Evolutionary conservation across 2,797 vertebrate species (phyloP).

Genomic region (Necrosyrtes monachus): DNA sequence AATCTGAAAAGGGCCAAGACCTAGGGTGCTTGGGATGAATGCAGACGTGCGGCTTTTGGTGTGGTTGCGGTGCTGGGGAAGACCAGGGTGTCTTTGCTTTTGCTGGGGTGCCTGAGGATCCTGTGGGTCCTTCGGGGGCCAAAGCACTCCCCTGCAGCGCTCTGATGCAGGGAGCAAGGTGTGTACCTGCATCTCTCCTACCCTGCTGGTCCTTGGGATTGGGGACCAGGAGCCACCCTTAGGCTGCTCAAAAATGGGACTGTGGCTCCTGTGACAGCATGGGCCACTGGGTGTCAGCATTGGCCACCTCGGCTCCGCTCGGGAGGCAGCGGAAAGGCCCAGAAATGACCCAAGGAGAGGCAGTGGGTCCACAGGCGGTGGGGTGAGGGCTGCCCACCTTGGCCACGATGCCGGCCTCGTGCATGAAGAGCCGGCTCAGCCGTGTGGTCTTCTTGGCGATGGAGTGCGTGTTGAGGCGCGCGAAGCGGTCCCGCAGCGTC

Average conservation of each 20-base stretch:
- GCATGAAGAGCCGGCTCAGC: slow-evolving; percentile 88
- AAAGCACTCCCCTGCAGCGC: neutral
- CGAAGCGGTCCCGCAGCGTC: slow-evolving; percentile 87
- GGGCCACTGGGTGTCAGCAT: neutral
- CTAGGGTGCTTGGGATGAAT: too few relatives aligned
- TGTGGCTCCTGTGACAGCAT: neutral
- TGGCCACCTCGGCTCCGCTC: accelerated
- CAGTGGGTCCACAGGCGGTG: accelerated
- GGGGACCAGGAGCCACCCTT: neutral
- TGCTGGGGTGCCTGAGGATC: neutral
- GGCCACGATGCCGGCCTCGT: slow-evolving; percentile 86
- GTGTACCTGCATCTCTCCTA: neutral
- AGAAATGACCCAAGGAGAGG: neutral
- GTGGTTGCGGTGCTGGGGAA: neutral
- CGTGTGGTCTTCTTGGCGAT: slow-evolving; percentile 93
- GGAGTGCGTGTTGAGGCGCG: slow-evolving; percentile 89
- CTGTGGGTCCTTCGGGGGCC: neutral
- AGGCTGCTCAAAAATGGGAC: neutral
- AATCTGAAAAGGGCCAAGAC: neutral
- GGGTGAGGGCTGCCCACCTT: slow-evolving; percentile 75
- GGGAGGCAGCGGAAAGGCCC: neutral
- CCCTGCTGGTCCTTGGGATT: neutral
- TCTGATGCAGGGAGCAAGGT: neutral
- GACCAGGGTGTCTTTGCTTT: neutral
- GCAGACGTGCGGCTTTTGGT: neutral